Evolutionary conservation across 2,888 invertebrate species (phyloP).

Genomic region (Achlya flavicornis): DNA sequence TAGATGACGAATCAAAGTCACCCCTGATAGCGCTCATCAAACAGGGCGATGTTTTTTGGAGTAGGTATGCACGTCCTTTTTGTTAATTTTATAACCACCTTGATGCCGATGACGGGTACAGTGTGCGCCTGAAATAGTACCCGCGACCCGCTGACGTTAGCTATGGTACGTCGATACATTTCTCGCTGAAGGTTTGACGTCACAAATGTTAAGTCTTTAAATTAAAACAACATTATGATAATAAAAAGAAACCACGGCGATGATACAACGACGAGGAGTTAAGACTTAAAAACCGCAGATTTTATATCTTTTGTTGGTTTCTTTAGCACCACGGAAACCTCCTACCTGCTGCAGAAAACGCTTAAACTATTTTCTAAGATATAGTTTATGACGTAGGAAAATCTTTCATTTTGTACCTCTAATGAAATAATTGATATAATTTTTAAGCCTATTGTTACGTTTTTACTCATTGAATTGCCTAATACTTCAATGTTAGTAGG

Average conservation of each 20-base stretch:
- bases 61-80: conserved; percentile 40
- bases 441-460: background rate
- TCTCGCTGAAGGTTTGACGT: conserved; percentile 65
- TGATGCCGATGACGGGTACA: conserved; percentile 60
- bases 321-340: too few relatives aligned
- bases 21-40: conserved; percentile 38
- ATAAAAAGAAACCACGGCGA: background rate
- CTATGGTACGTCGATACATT: conserved; percentile 55
- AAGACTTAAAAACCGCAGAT: too few relatives aligned
- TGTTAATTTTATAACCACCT: conserved; percentile 60
- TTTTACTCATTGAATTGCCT: too few relatives aligned
- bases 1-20: conserved; percentile 55
- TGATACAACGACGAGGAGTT: too few relatives aligned
- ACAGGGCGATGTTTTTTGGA: conserved; percentile 46
- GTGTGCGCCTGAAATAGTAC: conserved; percentile 65
- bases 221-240: conserved; percentile 42
- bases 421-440: too few relatives aligned
- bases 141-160: conserved; percentile 61
- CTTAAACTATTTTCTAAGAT: too few relatives aligned
- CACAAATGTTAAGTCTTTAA: conserved; percentile 66
- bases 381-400: too few relatives aligned
- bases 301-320: too few relatives aligned
- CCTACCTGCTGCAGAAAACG: too few relatives aligned
- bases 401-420: too few relatives aligned
- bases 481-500: too few relatives aligned